Evolutionary conservation across 1,140 invertebrate species (phyloP).

Genomic region (Cephus cinctus): DNA sequence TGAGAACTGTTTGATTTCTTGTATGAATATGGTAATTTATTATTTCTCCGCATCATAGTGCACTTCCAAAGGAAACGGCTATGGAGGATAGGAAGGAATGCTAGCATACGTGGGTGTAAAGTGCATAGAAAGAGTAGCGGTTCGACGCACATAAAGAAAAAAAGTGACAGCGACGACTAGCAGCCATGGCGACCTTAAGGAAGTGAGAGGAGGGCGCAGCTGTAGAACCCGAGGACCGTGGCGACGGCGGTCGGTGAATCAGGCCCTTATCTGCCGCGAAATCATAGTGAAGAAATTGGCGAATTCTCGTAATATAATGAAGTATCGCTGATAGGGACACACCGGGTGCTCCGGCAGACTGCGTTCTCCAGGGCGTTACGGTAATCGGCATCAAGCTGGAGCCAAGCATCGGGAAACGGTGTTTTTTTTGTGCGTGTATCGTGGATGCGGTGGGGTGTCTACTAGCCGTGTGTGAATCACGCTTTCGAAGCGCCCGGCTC

Average conservation of each 20-base stretch:
- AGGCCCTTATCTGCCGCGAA: slow-evolving; percentile 20
- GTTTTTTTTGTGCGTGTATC: too few relatives aligned
- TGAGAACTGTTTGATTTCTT: too few relatives aligned
- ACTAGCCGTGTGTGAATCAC: slow-evolving; percentile 40
- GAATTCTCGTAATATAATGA: neutral
- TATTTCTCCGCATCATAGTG: too few relatives aligned
- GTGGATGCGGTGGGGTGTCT: slow-evolving; percentile 27
- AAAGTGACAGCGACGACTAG: slow-evolving; percentile 5
- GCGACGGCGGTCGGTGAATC: slow-evolving; percentile 26
- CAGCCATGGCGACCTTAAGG: neutral
- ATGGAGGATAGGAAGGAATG: slow-evolving; percentile 1
- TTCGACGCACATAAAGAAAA: neutral
- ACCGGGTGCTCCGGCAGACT: too few relatives aligned
- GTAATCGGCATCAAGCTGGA: too few relatives aligned
- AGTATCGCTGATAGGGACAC: slow-evolving; percentile 4
- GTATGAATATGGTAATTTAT: too few relatives aligned
- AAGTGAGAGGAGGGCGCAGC: slow-evolving; percentile 18
- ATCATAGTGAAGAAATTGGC: neutral
- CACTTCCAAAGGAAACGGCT: too few relatives aligned
- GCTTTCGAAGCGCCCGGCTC: slow-evolving; percentile 28
- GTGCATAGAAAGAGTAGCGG: too few relatives aligned
- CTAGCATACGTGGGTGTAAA: too few relatives aligned
- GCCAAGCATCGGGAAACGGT: too few relatives aligned
- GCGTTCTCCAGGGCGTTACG: too few relatives aligned
- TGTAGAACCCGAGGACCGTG: slow-evolving; percentile 27